Conservation (phyloP, 2,888 invertebrate species). For the Colostygia pectinataria region DNA sequence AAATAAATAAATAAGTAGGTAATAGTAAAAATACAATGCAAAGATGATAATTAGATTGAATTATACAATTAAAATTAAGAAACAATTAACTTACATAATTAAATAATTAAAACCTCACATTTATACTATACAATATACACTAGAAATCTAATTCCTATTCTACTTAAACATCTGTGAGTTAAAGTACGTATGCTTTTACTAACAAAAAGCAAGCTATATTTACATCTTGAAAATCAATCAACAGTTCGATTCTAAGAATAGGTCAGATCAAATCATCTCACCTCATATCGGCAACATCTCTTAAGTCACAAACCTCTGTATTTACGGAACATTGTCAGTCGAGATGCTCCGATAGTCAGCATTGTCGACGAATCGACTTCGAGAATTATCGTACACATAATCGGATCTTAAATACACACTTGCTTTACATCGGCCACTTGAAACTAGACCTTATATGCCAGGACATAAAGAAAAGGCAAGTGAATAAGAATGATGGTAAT, state of each 20-base stretch:
- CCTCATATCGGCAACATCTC: conserved; percentile 46
- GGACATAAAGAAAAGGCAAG: conserved; percentile 19
- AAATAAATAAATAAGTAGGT: too few relatives aligned
- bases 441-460: conserved; percentile 37
- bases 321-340: conserved; percentile 66
- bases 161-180: too few relatives aligned
- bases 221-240: conserved; percentile 12
- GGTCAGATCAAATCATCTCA: conserved; percentile 49
- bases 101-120: too few relatives aligned
- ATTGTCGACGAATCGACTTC: conserved; percentile 69
- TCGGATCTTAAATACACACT: conserved; percentile 65
- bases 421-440: conserved; percentile 26
- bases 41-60: too few relatives aligned
- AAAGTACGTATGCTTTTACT: too few relatives aligned
- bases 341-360: conserved; percentile 62
- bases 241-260: conserved; percentile 43
- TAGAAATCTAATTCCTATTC: too few relatives aligned
- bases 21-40: too few relatives aligned
- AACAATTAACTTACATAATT: too few relatives aligned
- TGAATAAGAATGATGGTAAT: conserved; percentile 38
- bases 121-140: too few relatives aligned
- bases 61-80: too few relatives aligned
- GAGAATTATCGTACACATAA: conserved; percentile 74
- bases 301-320: conserved; percentile 57
- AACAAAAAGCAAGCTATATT: neutral